These are phyloP conservation scores for Loripinus fragilis DNA, from an alignment of 2,888 invertebrate genomes.

Conservation along the genomic window DNA sequence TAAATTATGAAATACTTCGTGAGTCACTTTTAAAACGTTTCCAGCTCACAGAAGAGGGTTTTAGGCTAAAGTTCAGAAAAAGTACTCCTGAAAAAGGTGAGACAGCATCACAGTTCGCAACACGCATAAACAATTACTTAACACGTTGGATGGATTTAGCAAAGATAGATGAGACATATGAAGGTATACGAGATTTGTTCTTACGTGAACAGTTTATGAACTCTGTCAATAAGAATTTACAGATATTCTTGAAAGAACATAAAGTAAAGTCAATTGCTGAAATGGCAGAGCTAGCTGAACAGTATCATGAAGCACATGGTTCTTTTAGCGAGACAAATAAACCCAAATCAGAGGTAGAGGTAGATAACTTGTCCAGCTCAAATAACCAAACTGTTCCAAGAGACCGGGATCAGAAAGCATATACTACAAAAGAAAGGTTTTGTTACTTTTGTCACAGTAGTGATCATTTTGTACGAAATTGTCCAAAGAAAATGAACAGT, in stretches of 20 bases:
- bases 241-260: slow-evolving; percentile 12
- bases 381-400: not conserved
- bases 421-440: not conserved
- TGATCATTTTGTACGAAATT: not conserved
- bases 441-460: not conserved
- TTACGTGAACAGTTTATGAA: slow-evolving; percentile 21
- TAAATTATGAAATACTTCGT: slow-evolving; percentile 13
- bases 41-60: slow-evolving; percentile 27
- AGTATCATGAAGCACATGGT: slow-evolving; percentile 37
- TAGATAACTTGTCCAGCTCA: not conserved
- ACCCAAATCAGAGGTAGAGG: not conserved
- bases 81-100: slow-evolving; percentile 17
- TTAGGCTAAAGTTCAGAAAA: slow-evolving; percentile 16
- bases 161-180: slow-evolving; percentile 5
- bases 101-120: slow-evolving; percentile 15
- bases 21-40: slow-evolving; percentile 14
- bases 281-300: slow-evolving; percentile 24
- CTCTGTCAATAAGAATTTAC: not conserved
- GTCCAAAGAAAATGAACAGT: not conserved
- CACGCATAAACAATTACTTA: slow-evolving; percentile 14
- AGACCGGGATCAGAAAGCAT: not conserved
- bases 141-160: slow-evolving; percentile 18
- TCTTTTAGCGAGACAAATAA: not conserved
- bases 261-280: slow-evolving; percentile 20
- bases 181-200: slow-evolving; percentile 8